Conservation (phyloP, 2,888 invertebrate species). For the Drepanosiphum platanoidis region DNA sequence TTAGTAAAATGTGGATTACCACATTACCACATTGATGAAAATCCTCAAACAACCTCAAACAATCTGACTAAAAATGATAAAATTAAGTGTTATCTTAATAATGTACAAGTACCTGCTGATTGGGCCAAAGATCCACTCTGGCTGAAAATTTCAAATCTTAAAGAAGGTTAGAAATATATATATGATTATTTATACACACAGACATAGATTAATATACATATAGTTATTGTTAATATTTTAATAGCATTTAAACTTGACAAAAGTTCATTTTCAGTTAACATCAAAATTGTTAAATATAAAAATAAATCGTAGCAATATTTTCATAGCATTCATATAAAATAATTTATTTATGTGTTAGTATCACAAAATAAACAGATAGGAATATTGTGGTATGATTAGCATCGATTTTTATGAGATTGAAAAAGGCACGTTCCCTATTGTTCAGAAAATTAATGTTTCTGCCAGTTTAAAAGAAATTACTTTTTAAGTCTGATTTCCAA, state of each 20-base stretch:
- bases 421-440: too few species aligned
- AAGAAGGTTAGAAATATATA: conserved; percentile 28
- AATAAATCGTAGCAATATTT: neutral
- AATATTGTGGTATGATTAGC: too few species aligned
- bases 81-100: neutral
- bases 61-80: neutral
- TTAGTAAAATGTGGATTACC: neutral
- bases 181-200: neutral
- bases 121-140: neutral
- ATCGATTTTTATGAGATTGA: too few species aligned
- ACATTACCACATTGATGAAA: neutral
- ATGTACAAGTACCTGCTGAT: neutral
- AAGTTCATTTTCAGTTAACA: neutral
- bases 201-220: too few species aligned
- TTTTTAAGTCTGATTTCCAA: too few species aligned
- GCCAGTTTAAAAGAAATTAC: too few species aligned
- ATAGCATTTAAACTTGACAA: too few species aligned
- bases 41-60: neutral
- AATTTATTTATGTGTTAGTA: too few species aligned
- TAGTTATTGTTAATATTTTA: neutral
- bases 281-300: neutral
- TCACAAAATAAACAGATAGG: too few species aligned
- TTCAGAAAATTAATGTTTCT: too few species aligned
- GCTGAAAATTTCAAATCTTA: neutral
- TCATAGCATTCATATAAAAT: too few species aligned